Base-by-base conservation (phyloP, 2,888 invertebrate species). In the Busseola fusca region DNA sequence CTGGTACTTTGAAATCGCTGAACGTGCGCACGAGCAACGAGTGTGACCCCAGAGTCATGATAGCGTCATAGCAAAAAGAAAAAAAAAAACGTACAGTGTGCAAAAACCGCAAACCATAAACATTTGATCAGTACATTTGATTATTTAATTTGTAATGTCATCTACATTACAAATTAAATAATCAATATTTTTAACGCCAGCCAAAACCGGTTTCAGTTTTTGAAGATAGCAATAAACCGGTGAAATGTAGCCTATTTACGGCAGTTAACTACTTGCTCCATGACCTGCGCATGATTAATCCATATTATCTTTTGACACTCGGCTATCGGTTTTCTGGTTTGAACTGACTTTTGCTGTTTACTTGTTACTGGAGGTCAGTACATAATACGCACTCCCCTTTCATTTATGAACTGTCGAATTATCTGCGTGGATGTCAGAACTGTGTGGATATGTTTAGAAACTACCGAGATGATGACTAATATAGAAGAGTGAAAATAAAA, bases 251-350 rank as follows among this genome's bases (percentile, higher is more conserved):
- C 30, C 73, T 63, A 76, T 14, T 80, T 62, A 64, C 34, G 34
- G 37, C 48, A 30, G n/a, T 27, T 57, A 57, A 58, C 42, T 54
- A 70, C 50, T 54, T 21, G 42, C 34, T 62, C n/a, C 40, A 21
- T 81, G 72, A 72, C 81, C 78, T 67, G 66, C 16, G 64, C 74
- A 56, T 80, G 81, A 75, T 75, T 74, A 45, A 52, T 14, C 14
- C 25, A 6, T 34, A 34, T 34, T 62, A 50, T 56, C 57, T 40
- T 50, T 64, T 48, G 64, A 67, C 66, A 66, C 54, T 30, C 3
- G 12, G 37, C 50, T 66, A 80, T 66, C 50, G 42, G 40, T 67
- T 45, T 78, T 71, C 78, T 67, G 74, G 74, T 69, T 69, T 3
- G 2, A 63, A 67, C 74, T 37, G 74, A 64, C 54, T 60, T 58